Base-by-base conservation (phyloP, 2,113 vertebrate species). In the Manacus vitellinus region DNA sequence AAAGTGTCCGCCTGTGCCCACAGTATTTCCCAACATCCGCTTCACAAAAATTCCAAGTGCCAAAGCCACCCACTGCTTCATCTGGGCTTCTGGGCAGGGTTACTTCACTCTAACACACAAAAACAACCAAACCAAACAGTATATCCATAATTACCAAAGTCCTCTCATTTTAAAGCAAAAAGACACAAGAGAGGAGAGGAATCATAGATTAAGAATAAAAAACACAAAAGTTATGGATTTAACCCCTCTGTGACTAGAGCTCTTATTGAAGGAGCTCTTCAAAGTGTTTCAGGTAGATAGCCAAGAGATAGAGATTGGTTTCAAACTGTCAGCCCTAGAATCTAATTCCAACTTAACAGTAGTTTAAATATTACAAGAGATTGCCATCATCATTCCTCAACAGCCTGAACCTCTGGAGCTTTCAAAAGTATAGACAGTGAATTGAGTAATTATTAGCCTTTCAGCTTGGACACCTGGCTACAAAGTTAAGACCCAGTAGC, bases 341-440 rank as follows among this genome's bases (percentile, higher is more conserved):
- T 94, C 61, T 91, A 97, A 94, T 85, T 97, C 74, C 84, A 96
- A 66, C 91, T 97, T 96, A 97, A 94, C 67, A 97, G 85, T 51
- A 92, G 72, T 96, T 97, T 96, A 95, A 98, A 94, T 77, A 90
- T 83, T 72, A 76, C 77, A 97, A 97, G 81, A 96, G 79, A 96
- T 76, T 96, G 71, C 35, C 75, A 93, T 96, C 93, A 49, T 85
- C 14, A 54, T 81, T 94, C 65, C 68, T 96, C 89, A 70, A 86
- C 12, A 94, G 67, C 71, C 89, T 96, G 72, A 95, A 94, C 44
- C 82, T 97, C 95, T 86, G 82, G 70, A 95, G 75, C 92, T 94
- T 95, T 86, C 79, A 70, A 78, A 89, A 87, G 72, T 94, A 91
- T 12, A 94, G 70, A 88, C 19, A 88, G 63, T 77, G 86, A 96